Evolutionary conservation across 2,888 invertebrate species (phyloP), one percentile per base, ranked within the genome.

Genomic region (Morpho achilles): DNA sequence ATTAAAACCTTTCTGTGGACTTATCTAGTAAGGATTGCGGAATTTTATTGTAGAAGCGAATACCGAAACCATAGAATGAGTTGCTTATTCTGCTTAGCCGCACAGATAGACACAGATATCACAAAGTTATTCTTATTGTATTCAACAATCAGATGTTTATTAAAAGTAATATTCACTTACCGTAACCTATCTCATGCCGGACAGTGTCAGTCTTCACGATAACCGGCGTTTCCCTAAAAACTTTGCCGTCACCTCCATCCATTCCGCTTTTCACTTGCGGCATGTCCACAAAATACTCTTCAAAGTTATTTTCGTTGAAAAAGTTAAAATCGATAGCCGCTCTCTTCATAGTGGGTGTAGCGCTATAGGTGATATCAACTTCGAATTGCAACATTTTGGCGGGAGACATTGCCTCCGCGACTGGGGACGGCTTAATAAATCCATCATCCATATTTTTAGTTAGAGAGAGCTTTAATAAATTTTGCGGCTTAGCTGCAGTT

Each of bases 271-370:
- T 66, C 3, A 63, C 69, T 53, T 70, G 64, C 10, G 71, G 64
- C 9, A 72, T 67, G 56, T 86, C 82, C 3, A 75, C 69, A 54
- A 82, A 81, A 65, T 83, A 83, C 60, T 86, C 74, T 16, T 85
- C 81, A 44, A 79, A 82, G 10, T 82, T 86, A 56, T 83, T 79
- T 68, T 86, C 83, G 53, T 66, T 82, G 56, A 88, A 88, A 62
- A 88, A 88, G 67, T 88, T 82, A 52, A 90, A 90, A 65, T 90
- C 85, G 1, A 90, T 73, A 6, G 74, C 80, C 1, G 88, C 88
- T 16, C 90, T 74, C 69, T 87, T 90, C 87, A 90, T 89, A 4
- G 90, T 89, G 2, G 89, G 89, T 9, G 90, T 89, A 5, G 85
- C 72, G 60, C 82, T 83, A 9, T 69, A 72, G 2, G 80, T 69